Conservation (phyloP, 2,113 vertebrate species). For the Cercopithecus mona region DNA sequence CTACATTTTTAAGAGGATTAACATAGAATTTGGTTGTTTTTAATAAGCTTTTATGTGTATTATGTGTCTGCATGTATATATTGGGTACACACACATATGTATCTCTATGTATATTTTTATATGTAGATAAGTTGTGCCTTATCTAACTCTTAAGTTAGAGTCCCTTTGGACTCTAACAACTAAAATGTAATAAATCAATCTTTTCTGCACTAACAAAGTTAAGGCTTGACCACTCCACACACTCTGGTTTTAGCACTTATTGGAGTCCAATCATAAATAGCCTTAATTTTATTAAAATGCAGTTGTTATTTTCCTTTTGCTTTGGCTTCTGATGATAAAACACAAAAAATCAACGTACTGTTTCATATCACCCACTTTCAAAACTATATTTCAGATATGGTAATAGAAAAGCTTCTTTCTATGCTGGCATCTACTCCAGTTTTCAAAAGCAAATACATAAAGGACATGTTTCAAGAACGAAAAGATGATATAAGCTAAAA, state of each 20-base stretch:
- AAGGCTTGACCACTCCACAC: constrained; percentile 43
- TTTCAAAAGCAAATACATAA: constrained; percentile 69
- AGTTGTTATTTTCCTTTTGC: constrained; percentile 73
- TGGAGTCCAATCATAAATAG: constrained; percentile 61
- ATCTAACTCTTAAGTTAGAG: no score
- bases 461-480: constrained; percentile 51
- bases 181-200: constrained; percentile 74
- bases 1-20: background rate
- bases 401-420: constrained; percentile 10
- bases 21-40: background rate
- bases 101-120: background rate
- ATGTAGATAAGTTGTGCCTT: background rate
- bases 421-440: constrained; percentile 43
- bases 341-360: constrained; percentile 74
- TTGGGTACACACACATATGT: accelerated
- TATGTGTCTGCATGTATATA: background rate
- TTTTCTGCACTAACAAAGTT: constrained; percentile 52
- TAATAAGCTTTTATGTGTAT: background rate
- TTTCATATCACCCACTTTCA: constrained; percentile 51
- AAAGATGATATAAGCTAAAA: constrained; percentile 71
- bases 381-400: constrained; percentile 68
- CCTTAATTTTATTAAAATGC: constrained; percentile 76
- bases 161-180: constrained; percentile 34
- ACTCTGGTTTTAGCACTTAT: constrained; percentile 68
- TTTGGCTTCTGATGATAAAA: constrained; percentile 63